Percentiles rank a stretch among this genome's conserved stretches.
Conservation (phyloP, 2,888 invertebrate species). For the Amaurobius ferox region DNA sequence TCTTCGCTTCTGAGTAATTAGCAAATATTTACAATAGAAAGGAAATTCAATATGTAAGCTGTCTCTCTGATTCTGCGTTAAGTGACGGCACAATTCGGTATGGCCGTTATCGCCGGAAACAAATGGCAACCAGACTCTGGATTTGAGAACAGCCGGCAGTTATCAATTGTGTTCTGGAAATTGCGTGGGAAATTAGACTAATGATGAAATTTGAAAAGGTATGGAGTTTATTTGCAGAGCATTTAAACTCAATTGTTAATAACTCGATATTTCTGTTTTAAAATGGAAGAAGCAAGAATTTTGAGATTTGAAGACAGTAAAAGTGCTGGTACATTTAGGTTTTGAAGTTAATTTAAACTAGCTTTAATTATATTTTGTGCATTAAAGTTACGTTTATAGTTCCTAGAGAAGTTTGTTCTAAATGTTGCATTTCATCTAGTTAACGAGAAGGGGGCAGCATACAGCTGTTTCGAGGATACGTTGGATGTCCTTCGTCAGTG, state of each 20-base stretch:
- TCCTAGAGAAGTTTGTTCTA: too few relatives aligned
- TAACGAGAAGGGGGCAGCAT: too few relatives aligned
- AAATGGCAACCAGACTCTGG: neutral
- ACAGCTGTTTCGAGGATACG: too few relatives aligned
- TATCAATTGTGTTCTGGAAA: neutral
- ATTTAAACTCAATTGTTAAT: neutral
- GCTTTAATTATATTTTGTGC: too few relatives aligned
- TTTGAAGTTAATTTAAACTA: too few relatives aligned
- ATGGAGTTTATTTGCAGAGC: neutral
- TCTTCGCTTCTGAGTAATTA: neutral
- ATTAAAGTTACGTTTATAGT: too few relatives aligned
- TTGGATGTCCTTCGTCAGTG: too few relatives aligned
- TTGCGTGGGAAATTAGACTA: neutral
- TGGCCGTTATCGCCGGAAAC: neutral
- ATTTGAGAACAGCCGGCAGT: neutral
- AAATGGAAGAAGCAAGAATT: too few relatives aligned
- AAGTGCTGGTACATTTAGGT: too few relatives aligned
- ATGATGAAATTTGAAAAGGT: neutral
- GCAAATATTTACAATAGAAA: slow-evolving; percentile 1
- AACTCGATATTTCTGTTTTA: too few relatives aligned
- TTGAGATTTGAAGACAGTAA: too few relatives aligned
- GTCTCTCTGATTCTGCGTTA: neutral
- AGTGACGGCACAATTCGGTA: neutral
- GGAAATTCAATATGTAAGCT: slow-evolving; percentile 12
- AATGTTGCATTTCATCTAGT: too few relatives aligned